Percentiles rank a stretch among this genome's conserved stretches.
Conservation (phyloP, 2,888 invertebrate genomes). For the Bombylius major region DNA sequence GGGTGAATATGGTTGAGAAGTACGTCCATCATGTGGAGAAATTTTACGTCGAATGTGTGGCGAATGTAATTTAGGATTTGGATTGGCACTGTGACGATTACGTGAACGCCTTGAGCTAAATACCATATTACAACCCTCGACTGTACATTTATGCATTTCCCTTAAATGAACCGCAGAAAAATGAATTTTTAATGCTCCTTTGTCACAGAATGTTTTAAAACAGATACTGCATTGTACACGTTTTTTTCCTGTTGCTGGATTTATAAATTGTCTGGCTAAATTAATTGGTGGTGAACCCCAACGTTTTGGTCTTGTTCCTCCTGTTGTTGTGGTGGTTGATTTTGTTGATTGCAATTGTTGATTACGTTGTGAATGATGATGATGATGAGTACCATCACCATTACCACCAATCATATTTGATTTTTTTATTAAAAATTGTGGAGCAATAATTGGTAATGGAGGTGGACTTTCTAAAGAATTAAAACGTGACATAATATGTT, state of each 20-base stretch:
- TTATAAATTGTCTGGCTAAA: slow-evolving; percentile 74
- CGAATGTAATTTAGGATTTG: slow-evolving; percentile 92
- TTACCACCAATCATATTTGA: neutral
- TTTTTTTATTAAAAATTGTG: slow-evolving; percentile 35
- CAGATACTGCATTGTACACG: slow-evolving; percentile 96
- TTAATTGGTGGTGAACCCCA: slow-evolving; percentile 62
- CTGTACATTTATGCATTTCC: slow-evolving; percentile 98
- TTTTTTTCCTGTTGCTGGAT: slow-evolving; percentile 87
- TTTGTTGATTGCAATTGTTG: slow-evolving; percentile 19
- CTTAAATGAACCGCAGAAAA: slow-evolving; percentile 95
- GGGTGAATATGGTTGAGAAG: slow-evolving; percentile 59
- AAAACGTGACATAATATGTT: slow-evolving; percentile 29
- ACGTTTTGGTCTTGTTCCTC: slow-evolving; percentile 36
- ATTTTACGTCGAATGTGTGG: slow-evolving; percentile 88
- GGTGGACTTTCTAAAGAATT: slow-evolving; percentile 18
- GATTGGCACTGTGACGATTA: slow-evolving; percentile 93
- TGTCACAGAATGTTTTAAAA: slow-evolving; percentile 97
- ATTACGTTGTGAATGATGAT: slow-evolving; percentile 23
- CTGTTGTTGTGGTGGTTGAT: slow-evolving; percentile 5
- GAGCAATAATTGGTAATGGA: slow-evolving; percentile 26
- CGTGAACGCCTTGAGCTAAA: slow-evolving; percentile 90
- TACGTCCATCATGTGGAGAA: slow-evolving; percentile 84
- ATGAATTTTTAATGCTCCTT: slow-evolving; percentile 96
- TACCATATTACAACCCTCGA: slow-evolving; percentile 96
- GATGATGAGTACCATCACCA: neutral